Evolutionary conservation across 2,888 invertebrate genomes (phyloP), one percentile per base, ranked within the genome.

Genomic region (Clivina fossor): DNA sequence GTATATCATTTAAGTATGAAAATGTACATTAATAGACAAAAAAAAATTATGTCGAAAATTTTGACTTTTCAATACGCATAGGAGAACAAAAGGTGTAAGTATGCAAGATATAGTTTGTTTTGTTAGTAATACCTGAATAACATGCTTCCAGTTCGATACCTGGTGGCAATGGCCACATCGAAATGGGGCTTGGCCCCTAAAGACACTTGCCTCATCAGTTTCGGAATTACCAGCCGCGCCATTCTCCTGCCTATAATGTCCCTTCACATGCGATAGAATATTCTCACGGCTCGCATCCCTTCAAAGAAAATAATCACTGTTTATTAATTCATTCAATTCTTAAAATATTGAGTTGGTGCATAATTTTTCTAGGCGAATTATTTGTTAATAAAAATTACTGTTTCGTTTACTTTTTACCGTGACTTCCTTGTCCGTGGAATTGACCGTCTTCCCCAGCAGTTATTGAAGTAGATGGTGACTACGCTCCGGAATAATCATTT

Each of bases 61-160:
- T 26, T 26, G 26, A 26, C 8, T 26, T 28, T 30, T 5, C 7
- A 41, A 18, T 33, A 43, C 53, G 53, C 53, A n/a, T 44, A 53
- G 44, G 37, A 16, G 7, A 37, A 22, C 53, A 53, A 44, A 35
- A 53, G 68, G 59, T 46, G 57, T 57, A 47, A 57, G 57, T 57
- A 53, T 30, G 57, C 50, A 51, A 44, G 44, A 56, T 38, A 53
- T 40, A 44, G 49, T 51, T n/a, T n/a, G n/a, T n/a, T n/a, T n/a
- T 56, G 75, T 76, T 76, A 76, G 75, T 76, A 77, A 71, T 81
- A 88, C 88, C 86, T 88, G 88, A 77, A 88, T 88, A 70, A 88
- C 88, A 80, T 88, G 88, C 81, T 88, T 88, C 88, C 88, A 88
- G 77, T 88, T 88, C 65, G 88, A 88, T 70, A 86, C 78, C 78